Conservation (phyloP, 2,888 invertebrate genomes). For the Agrochola lota region DNA sequence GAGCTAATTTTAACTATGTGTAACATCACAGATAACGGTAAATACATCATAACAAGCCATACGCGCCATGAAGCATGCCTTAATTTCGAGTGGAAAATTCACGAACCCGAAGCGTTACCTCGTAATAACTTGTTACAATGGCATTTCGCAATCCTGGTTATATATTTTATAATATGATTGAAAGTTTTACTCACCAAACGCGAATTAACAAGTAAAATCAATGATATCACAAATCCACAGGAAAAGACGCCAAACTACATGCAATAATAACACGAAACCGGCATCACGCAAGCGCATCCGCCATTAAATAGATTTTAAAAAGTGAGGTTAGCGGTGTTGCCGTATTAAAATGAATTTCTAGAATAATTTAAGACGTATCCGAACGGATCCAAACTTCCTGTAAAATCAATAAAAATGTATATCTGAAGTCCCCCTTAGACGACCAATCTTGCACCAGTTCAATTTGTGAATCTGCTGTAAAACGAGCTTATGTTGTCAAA, state of each 20-base stretch:
- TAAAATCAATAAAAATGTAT: constrained; percentile 51
- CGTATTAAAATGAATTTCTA: constrained; percentile 48
- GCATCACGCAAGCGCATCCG: constrained; percentile 90
- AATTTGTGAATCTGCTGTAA: background rate
- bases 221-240: constrained; percentile 77
- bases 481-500: background rate
- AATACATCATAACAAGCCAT: constrained; percentile 76
- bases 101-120: constrained; percentile 71
- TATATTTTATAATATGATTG: constrained; percentile 23
- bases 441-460: background rate
- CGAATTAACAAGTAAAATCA: constrained; percentile 74
- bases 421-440: background rate
- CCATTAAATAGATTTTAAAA: constrained; percentile 80
- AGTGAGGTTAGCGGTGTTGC: constrained; percentile 80
- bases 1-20: constrained; percentile 65
- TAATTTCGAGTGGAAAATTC: constrained; percentile 84
- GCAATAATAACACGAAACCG: constrained; percentile 88
- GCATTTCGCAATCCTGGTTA: constrained; percentile 34
- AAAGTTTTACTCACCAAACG: constrained; percentile 74
- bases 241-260: constrained; percentile 86
- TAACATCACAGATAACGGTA: constrained; percentile 76
- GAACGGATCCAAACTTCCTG: constrained; percentile 19
- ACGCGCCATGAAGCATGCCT: constrained; percentile 86
- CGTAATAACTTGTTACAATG: constrained; percentile 56
- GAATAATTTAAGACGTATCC: constrained; percentile 38